Base-by-base conservation (phyloP, 2,113 vertebrate species). In the Tachycineta bicolor region DNA sequence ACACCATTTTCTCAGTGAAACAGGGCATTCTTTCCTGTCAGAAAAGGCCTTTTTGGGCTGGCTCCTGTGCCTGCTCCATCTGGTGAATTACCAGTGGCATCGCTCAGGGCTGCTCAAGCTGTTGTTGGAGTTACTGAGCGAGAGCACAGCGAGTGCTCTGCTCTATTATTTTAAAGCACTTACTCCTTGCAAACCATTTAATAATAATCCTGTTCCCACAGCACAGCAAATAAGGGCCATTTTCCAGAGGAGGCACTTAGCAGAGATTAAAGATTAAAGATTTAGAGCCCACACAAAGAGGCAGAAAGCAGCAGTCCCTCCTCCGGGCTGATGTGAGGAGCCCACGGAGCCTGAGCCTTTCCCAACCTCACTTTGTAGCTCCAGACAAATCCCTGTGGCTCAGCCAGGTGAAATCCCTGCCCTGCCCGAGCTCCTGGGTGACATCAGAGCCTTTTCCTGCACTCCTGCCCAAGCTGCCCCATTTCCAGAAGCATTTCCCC, bases 311-410 rank as follows among this genome's bases (percentile, higher is more conserved):
- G 10, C 33, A 1, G 23, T 68, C 23, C 0, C 33, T 64, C 3
- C 65, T 43, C 25, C 6, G 0, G 49, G 50, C 17, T 28, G 62
- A 12, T n/a, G 74, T 85, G 74, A 37, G 21, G 62, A 11, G 20
- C 50, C 1, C 0, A 3, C 0, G 1, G 14, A 68, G 24, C 53
- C 70, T 0, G 4, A 83, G 59, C 28, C 47, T 78, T 10, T 39
- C 10, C 10, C 46, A 28, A 0, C 21, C 50, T 26, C 10, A 4
- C 1, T 82, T 11, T 56, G n/a, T 6, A 8, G 20, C 41, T 44
- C 22, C 29, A 75, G 52, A 50, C 6, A 52, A 44, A 69, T 0
- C 25, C 25, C 12, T 1, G 7, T 1, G 31, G 23, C 70, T 84
- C 37, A 28, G 25, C 22, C 10, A 14, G 67, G 52, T 1, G 6